These are phyloP conservation scores for Phortica variegata DNA, from an alignment of 1,140 invertebrate species.

Conservation along the genomic window DNA sequence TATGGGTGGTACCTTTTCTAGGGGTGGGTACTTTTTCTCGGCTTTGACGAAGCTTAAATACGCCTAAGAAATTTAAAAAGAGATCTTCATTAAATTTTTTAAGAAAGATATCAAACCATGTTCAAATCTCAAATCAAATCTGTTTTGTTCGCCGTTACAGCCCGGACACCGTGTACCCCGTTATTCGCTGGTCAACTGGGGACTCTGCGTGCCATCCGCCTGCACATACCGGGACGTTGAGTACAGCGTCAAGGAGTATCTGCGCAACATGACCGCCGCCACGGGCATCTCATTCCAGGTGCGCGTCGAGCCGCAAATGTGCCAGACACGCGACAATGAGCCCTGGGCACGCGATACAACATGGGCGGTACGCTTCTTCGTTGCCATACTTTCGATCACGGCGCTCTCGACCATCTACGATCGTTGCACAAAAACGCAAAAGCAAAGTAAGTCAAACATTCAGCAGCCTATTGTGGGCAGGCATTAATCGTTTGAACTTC, in stretches of 20 bases:
- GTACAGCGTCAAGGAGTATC: slow-evolving; percentile 58
- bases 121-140: background rate
- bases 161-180: slow-evolving; percentile 67
- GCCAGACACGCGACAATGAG: slow-evolving; percentile 58
- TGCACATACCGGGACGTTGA: slow-evolving; percentile 63
- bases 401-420: slow-evolving; percentile 51
- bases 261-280: slow-evolving; percentile 55
- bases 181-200: slow-evolving; percentile 66
- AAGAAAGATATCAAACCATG: background rate
- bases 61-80: too few species aligned
- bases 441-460: slow-evolving; percentile 35
- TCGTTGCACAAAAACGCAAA: slow-evolving; percentile 36
- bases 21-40: too few species aligned
- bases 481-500: background rate
- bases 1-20: too few species aligned
- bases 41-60: too few species aligned
- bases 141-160: slow-evolving; percentile 44
- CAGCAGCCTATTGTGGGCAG: too few species aligned
- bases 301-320: slow-evolving; percentile 64
- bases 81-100: too few species aligned
- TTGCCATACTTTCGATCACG: slow-evolving; percentile 39
- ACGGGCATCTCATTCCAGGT: slow-evolving; percentile 61
- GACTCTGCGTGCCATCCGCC: slow-evolving; percentile 63
- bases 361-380: slow-evolving; percentile 58
- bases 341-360: slow-evolving; percentile 54